Conservation (phyloP, 2,888 invertebrate genomes). For the Eumacrocentrus americanus region DNA sequence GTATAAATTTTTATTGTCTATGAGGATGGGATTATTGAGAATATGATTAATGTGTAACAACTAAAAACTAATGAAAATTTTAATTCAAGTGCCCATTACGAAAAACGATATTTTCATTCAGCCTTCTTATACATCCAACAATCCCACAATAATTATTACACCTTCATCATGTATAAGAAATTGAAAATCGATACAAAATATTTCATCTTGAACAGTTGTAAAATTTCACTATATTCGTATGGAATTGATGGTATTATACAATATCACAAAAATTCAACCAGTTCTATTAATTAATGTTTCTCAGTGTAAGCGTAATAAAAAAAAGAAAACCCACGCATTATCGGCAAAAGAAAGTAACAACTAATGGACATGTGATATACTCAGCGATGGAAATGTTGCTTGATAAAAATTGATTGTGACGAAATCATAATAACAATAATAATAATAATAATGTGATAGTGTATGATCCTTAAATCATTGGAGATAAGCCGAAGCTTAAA, state of each 20-base stretch:
- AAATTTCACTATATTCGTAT: slow-evolving; percentile 15
- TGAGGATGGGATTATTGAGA: slow-evolving; percentile 1
- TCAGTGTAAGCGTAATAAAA: neutral
- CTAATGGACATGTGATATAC: slow-evolving; percentile 2
- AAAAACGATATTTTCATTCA: slow-evolving; percentile 34
- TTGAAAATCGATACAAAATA: neutral
- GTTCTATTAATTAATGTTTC: neutral
- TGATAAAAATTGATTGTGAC: neutral
- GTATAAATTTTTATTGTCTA: slow-evolving; percentile 27
- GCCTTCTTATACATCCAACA: neutral
- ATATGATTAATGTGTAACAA: slow-evolving; percentile 12
- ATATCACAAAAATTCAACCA: slow-evolving; percentile 1
- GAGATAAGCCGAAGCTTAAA: neutral
- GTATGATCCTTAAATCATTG: slow-evolving; percentile 22
- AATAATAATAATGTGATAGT: slow-evolving; percentile 27
- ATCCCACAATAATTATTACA: slow-evolving; percentile 13
- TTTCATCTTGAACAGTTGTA: neutral
- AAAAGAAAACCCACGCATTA: neutral
- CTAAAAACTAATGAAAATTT: slow-evolving; percentile 34
- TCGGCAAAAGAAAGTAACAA: slow-evolving; percentile 12
- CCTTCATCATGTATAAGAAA: slow-evolving; percentile 1
- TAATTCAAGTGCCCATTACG: slow-evolving; percentile 36
- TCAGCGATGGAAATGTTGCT: neutral
- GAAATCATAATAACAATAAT: slow-evolving; percentile 11
- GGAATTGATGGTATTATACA: slow-evolving; percentile 9